A percentile compares a stretch with the other conserved stretches of the same genome.
phyloP scores from a whole-genome alignment of 2,113 vertebrate genomes.

The Halichoeres trimaculatus region DNA sequence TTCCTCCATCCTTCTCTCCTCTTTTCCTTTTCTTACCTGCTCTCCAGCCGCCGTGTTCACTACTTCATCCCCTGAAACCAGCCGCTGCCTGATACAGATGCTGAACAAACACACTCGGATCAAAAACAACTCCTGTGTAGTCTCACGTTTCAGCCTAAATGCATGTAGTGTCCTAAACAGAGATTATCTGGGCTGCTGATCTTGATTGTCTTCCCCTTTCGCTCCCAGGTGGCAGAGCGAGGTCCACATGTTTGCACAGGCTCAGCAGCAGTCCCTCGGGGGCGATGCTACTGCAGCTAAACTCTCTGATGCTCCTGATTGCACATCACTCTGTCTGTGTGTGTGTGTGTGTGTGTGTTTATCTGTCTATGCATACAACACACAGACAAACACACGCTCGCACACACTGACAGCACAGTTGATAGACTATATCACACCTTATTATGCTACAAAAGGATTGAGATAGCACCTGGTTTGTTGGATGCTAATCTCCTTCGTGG shows the following conservation, averaged over 20 bases:
- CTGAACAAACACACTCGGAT: slow-evolving; percentile 77
- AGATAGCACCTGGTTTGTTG: slow-evolving; percentile 56
- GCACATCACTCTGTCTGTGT: slow-evolving; percentile 54
- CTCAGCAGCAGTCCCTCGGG: slow-evolving; percentile 72
- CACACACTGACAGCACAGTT: slow-evolving; percentile 47
- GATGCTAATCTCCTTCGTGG: slow-evolving; percentile 63
- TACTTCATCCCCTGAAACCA: slow-evolving; percentile 37
- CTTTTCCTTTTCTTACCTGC: neutral
- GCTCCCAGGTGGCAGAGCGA: slow-evolving; percentile 69
- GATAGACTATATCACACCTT: slow-evolving; percentile 64
- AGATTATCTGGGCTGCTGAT: slow-evolving; percentile 78
- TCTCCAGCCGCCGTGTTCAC: slow-evolving; percentile 6
- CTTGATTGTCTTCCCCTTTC: slow-evolving; percentile 77
- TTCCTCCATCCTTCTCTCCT: slow-evolving; percentile 11
- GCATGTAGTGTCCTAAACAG: slow-evolving; percentile 75
- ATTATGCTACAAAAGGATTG: slow-evolving; percentile 56
- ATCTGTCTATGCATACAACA: slow-evolving; percentile 55
- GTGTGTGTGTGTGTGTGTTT: slow-evolving; percentile 53
- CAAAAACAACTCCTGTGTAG: slow-evolving; percentile 66
- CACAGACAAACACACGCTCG: slow-evolving; percentile 28
- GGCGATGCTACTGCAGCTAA: slow-evolving; percentile 66
- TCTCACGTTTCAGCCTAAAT: slow-evolving; percentile 77
- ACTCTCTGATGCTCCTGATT: slow-evolving; percentile 76
- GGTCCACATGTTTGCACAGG: slow-evolving; percentile 79
- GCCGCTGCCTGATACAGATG: slow-evolving; percentile 48